phyloP scores from a whole-genome alignment of 2,888 invertebrate species.

The Cephus pygmeus region DNA sequence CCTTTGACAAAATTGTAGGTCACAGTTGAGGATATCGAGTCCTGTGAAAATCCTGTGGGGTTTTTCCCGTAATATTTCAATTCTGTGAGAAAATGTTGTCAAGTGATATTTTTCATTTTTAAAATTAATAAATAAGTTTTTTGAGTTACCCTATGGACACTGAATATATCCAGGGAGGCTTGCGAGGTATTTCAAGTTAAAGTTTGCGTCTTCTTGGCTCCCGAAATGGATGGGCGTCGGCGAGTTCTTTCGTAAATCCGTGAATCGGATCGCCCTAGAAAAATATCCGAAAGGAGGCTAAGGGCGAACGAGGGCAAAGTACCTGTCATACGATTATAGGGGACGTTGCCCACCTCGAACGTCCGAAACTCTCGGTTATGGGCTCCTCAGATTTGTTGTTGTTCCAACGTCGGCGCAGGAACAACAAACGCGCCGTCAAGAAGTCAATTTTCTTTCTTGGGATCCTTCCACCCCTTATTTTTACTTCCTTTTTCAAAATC shows the following conservation, averaged over 20 bases:
- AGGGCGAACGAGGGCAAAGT: constrained; percentile 13
- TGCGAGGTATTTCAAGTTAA: neutral
- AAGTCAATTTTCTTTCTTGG: constrained; percentile 43
- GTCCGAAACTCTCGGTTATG: neutral
- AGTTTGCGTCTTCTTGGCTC: neutral
- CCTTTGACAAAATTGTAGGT: too few relatives aligned
- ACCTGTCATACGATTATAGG: constrained; percentile 33
- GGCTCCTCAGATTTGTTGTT: constrained; percentile 35
- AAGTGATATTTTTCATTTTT: too few relatives aligned
- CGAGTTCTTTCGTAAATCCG: too few relatives aligned
- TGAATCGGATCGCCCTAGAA: constrained; percentile 28
- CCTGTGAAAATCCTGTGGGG: too few relatives aligned
- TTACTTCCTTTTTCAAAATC: constrained; percentile 39
- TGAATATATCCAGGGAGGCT: too few relatives aligned
- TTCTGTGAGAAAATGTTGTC: too few relatives aligned
- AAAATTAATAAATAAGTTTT: too few relatives aligned
- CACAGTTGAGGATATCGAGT: too few relatives aligned
- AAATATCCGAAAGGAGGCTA: constrained; percentile 24
- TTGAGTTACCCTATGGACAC: too few relatives aligned
- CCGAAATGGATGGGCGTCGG: too few relatives aligned
- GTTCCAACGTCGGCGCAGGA: constrained; percentile 40
- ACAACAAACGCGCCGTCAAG: constrained; percentile 46
- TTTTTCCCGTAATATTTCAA: too few relatives aligned
- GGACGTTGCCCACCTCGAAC: too few relatives aligned
- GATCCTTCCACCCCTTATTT: constrained; percentile 1